A percentile compares a stretch with the other conserved stretches of the same genome.
Conservation (phyloP, 1,140 invertebrate species). For the Drosophila suzukii region DNA sequence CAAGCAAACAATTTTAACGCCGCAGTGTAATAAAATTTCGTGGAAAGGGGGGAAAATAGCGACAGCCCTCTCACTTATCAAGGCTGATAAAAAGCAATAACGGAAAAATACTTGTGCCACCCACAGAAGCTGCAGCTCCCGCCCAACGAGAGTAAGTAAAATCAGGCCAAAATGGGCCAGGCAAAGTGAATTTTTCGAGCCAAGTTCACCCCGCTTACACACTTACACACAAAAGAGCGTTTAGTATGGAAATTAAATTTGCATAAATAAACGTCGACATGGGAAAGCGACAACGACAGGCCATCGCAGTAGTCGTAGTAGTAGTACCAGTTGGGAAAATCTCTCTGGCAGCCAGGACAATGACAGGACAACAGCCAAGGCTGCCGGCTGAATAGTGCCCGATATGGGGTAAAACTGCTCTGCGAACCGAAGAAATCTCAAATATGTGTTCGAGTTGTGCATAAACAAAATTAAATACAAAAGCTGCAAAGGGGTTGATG, state of each 20-base stretch:
- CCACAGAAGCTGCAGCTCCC: conserved; percentile 41
- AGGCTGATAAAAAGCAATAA: conserved; percentile 79
- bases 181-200: conserved; percentile 72
- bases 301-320: conserved; percentile 19
- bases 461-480: conserved; percentile 66
- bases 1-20: conserved; percentile 77
- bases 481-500: conserved; percentile 6
- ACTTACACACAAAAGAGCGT: conserved; percentile 43
- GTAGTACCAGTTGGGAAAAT: conserved; percentile 1
- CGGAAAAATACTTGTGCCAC: conserved; percentile 68
- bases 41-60: conserved; percentile 18
- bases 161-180: conserved; percentile 69
- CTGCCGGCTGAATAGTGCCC: conserved; percentile 29
- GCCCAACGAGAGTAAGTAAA: conserved; percentile 67
- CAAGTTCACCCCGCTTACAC: conserved; percentile 25
- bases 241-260: conserved; percentile 83
- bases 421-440: conserved; percentile 65
- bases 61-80: conserved; percentile 66
- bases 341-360: conserved; percentile 57
- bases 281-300: conserved; percentile 72
- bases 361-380: conserved; percentile 49
- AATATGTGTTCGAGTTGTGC: conserved; percentile 66
- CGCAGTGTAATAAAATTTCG: conserved; percentile 75
- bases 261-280: conserved; percentile 82
- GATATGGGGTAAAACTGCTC: conserved; percentile 21